Percentiles rank a stretch among this genome's conserved stretches.
phyloP scores from a whole-genome alignment of 2,113 vertebrate species.

The Pomatostomus ruficeps region DNA sequence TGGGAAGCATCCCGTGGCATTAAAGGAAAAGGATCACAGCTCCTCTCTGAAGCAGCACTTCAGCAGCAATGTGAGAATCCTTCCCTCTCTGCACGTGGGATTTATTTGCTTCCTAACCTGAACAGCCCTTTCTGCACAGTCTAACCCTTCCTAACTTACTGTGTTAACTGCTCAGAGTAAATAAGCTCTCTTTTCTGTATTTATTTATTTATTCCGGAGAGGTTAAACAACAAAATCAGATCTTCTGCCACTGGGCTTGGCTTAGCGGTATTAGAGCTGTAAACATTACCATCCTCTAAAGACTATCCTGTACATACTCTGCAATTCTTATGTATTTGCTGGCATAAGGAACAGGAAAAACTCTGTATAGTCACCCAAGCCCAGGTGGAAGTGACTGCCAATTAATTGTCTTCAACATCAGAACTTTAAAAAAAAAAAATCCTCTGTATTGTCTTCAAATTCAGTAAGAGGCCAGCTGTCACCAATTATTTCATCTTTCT shows the following conservation, averaged over 20 bases:
- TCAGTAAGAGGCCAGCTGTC: background rate
- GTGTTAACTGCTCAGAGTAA: background rate
- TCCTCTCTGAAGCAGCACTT: background rate
- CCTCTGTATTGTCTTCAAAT: background rate
- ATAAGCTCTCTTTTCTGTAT: background rate
- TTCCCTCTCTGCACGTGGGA: background rate
- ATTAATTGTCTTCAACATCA: background rate
- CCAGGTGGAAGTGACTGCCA: background rate
- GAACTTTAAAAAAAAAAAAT: background rate
- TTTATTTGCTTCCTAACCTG: background rate
- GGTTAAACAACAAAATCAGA: background rate
- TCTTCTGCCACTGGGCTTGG: background rate
- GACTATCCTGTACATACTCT: background rate
- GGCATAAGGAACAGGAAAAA: background rate
- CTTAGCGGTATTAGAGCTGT: background rate
- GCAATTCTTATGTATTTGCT: background rate
- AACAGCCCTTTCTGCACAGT: background rate
- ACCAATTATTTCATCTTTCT: background rate
- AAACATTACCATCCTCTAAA: background rate
- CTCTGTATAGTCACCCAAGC: background rate
- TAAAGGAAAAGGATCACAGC: background rate
- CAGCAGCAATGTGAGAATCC: accelerated
- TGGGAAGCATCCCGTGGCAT: background rate
- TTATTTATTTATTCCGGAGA: background rate
- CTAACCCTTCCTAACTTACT: background rate